phyloP scores from a whole-genome alignment of 1,140 invertebrate species.

The Augochlora pura region DNA sequence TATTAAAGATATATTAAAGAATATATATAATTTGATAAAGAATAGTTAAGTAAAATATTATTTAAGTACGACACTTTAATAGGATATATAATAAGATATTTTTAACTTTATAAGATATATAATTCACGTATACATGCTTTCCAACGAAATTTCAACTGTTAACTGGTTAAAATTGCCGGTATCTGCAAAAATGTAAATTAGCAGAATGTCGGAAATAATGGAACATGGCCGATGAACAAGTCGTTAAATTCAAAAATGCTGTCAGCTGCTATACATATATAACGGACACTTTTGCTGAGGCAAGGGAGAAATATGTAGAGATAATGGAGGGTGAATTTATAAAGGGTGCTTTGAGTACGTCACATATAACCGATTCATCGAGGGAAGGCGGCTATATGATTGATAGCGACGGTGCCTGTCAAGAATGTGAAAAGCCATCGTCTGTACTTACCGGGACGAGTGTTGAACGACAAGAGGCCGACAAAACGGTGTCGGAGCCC shows the following conservation, averaged over 20 bases:
- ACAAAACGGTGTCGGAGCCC: not conserved
- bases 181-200: too few species aligned
- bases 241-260: not conserved
- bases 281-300: not conserved
- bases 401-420: not conserved
- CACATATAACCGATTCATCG: constrained; percentile 2
- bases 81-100: too few species aligned
- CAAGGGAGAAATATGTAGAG: not conserved
- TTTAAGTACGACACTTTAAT: too few species aligned
- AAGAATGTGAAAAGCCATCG: not conserved
- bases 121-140: too few species aligned
- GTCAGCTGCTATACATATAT: not conserved
- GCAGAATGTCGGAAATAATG: too few species aligned
- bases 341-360: constrained; percentile 2
- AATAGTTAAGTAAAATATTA: too few species aligned
- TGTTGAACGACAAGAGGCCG: not conserved
- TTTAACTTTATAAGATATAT: too few species aligned
- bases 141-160: too few species aligned
- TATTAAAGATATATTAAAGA: too few species aligned
- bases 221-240: not conserved
- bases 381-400: not conserved
- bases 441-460: not conserved
- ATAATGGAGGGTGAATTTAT: not conserved
- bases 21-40: too few species aligned
- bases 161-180: too few species aligned